These are phyloP conservation scores for Sciurus carolinensis DNA, from an alignment of 2,797 vertebrate genomes.

Conservation along the genomic window DNA sequence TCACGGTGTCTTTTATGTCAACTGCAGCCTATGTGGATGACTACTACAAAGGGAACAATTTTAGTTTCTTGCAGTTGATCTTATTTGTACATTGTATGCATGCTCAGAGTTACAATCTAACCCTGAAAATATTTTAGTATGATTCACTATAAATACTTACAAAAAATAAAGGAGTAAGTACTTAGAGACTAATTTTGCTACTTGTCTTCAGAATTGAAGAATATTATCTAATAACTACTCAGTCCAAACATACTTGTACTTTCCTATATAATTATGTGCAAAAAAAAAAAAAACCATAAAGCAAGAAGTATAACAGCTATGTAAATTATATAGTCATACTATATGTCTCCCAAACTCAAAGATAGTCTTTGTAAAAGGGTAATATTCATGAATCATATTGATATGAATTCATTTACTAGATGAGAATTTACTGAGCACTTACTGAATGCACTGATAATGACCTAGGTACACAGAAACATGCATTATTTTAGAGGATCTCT, in stretches of 20 bases:
- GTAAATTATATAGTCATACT: not conserved
- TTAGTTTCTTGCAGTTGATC: conserved; percentile 21
- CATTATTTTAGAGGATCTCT: not conserved
- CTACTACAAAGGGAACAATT: conserved; percentile 22
- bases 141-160: not conserved
- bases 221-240: not conserved
- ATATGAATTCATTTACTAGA: conserved; percentile 21
- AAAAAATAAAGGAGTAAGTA: not conserved
- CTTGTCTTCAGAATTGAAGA: conserved; percentile 42
- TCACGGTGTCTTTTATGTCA: not conserved
- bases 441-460: not conserved
- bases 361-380: conserved; percentile 36
- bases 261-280: conserved; percentile 1
- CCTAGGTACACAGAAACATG: not conserved
- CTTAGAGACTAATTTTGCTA: conserved; percentile 7
- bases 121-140: not conserved
- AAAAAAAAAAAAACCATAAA: not conserved
- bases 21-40: not conserved
- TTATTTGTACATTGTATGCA: not conserved
- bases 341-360: not conserved
- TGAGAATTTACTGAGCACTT: not conserved
- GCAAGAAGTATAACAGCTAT: not conserved
- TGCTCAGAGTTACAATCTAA: conserved; percentile 14
- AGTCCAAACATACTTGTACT: not conserved
- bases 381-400: not conserved